These are phyloP conservation scores for Schizopygopsis malacanthus DNA, from an alignment of 2,797 vertebrate species.

Conservation along the genomic window DNA sequence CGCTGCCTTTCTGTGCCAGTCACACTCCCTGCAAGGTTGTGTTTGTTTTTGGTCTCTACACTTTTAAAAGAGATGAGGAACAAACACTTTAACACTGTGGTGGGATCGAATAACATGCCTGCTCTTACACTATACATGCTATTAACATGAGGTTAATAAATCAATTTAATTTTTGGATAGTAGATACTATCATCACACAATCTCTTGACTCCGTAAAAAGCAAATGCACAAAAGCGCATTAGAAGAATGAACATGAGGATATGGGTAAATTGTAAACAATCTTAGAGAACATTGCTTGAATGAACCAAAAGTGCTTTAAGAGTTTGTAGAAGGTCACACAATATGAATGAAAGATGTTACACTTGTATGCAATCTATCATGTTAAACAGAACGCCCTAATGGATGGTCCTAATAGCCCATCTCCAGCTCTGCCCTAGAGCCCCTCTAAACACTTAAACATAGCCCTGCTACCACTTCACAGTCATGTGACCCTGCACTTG, in stretches of 20 bases:
- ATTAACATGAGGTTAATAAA: not conserved
- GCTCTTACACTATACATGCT: not conserved
- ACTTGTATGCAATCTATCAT: slow-evolving; percentile 11
- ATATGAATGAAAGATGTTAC: not conserved
- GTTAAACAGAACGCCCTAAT: slow-evolving; percentile 52
- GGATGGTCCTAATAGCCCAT: slow-evolving; percentile 33
- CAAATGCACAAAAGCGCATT: slow-evolving; percentile 2
- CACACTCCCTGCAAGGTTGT: not conserved
- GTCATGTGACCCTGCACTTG: slow-evolving; percentile 30
- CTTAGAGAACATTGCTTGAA: slow-evolving; percentile 3
- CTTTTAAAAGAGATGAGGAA: slow-evolving; percentile 5
- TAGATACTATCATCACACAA: not conserved
- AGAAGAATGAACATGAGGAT: not conserved
- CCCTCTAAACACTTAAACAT: slow-evolving; percentile 46
- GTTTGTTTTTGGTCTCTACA: slow-evolving; percentile 22
- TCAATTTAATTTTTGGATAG: not conserved
- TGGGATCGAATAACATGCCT: not conserved
- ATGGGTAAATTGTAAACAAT: slow-evolving; percentile 19
- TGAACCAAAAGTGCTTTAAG: slow-evolving; percentile 7
- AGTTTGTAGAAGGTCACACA: slow-evolving; percentile 1
- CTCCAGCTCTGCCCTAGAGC: slow-evolving; percentile 19
- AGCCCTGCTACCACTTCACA: slow-evolving; percentile 37
- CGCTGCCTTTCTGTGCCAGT: not conserved
- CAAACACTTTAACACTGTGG: not conserved
- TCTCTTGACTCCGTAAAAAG: not conserved